Evolutionary conservation across 2,113 vertebrate genomes (phyloP).

Genomic region (Chloropsis cyanopogon): DNA sequence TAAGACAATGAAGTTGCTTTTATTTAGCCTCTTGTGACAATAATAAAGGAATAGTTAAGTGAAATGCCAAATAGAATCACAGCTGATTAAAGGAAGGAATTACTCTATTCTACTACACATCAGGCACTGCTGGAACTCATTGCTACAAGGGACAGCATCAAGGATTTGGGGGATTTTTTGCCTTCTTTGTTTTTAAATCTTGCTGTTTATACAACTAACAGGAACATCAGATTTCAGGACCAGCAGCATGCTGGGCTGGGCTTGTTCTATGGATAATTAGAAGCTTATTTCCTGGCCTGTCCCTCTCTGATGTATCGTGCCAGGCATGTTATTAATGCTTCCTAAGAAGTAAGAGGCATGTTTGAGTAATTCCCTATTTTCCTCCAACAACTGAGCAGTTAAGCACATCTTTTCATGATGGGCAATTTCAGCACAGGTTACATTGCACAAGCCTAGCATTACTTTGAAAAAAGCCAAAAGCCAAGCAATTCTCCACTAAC

Average conservation of each 20-base stretch:
- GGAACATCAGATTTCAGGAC: not conserved
- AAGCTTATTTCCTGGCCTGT: slow-evolving; percentile 38
- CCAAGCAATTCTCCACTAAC: slow-evolving; percentile 16
- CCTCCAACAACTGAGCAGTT: slow-evolving; percentile 14
- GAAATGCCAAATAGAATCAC: not conserved
- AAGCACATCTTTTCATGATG: slow-evolving; percentile 14
- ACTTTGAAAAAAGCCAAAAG: slow-evolving; percentile 11
- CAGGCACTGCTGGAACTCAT: not conserved
- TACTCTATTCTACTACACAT: not conserved
- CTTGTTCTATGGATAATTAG: not conserved
- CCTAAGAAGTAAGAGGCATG: not conserved
- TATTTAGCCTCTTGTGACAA: not conserved
- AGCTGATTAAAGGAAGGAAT: not conserved
- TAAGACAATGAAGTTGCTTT: not conserved
- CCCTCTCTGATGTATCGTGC: slow-evolving; percentile 19
- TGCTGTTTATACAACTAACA: not conserved
- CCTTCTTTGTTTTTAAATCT: not conserved
- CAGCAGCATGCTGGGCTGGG: not conserved
- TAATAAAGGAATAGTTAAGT: not conserved
- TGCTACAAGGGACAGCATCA: not conserved
- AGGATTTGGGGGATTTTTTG: not conserved
- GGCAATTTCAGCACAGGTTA: slow-evolving; percentile 1
- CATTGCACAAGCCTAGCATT: not conserved
- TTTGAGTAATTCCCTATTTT: slow-evolving; percentile 41
- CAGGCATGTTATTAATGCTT: slow-evolving; percentile 21